Percentiles rank a stretch among this genome's conserved stretches.
phyloP scores from a whole-genome alignment of 2,888 invertebrate species.

The Harpalus rufipes region DNA sequence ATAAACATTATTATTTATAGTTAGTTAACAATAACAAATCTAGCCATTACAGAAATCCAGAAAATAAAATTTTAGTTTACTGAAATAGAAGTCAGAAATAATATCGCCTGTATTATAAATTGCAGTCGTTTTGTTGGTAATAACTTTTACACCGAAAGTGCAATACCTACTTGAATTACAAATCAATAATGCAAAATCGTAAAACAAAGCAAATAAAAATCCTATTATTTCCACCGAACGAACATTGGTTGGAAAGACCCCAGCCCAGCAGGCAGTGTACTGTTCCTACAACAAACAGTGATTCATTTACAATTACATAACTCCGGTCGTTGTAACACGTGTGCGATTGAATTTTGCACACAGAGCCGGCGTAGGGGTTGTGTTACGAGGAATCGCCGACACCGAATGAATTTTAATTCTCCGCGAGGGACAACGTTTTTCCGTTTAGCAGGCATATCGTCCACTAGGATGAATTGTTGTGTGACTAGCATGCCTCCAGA shows the following conservation, averaged over 20 bases:
- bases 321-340: conserved; percentile 49
- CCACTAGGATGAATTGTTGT: conserved; percentile 6
- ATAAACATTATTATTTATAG: no score
- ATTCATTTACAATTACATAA: conserved; percentile 61
- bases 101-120: not conserved
- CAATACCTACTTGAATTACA: conserved; percentile 19
- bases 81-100: not conserved
- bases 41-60: not conserved
- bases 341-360: conserved; percentile 47
- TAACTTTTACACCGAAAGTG: conserved; percentile 1
- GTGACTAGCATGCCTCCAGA: not conserved
- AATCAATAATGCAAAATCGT: conserved; percentile 36
- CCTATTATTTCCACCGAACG: conserved; percentile 32
- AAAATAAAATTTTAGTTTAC: conserved; percentile 5
- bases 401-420: conserved; percentile 51
- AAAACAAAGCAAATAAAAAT: conserved; percentile 41
- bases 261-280: conserved; percentile 3
- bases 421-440: conserved; percentile 45
- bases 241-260: conserved; percentile 1
- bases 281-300: conserved; percentile 41
- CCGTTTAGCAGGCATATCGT: conserved; percentile 48
- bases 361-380: conserved; percentile 24
- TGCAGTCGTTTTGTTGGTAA: not conserved
- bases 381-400: not conserved
- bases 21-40: not conserved